These are phyloP conservation scores for Ridgeia piscesae DNA, from an alignment of 1,140 invertebrate species.

Conservation along the genomic window DNA sequence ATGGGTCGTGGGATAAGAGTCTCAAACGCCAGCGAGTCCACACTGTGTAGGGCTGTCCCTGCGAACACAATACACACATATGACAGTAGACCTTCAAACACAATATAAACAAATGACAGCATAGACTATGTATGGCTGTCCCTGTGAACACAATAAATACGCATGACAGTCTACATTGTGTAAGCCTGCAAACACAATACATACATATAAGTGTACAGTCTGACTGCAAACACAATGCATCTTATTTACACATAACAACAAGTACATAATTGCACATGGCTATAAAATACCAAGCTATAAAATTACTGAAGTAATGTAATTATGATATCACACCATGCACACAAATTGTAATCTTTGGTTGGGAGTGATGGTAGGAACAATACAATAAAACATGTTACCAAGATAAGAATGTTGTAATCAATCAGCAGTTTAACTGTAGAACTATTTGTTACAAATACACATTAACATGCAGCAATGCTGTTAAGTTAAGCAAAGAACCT, in stretches of 20 bases:
- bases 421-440: background rate
- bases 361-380: background rate
- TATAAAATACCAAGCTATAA: background rate
- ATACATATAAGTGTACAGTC: too few relatives aligned
- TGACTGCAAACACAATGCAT: too few relatives aligned
- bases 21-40: conserved; percentile 93
- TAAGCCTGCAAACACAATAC: too few relatives aligned
- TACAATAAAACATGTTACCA: background rate
- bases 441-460: too few relatives aligned
- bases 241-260: too few relatives aligned
- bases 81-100: too few relatives aligned
- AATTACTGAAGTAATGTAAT: background rate
- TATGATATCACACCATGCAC: background rate
- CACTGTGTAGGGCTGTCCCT: conserved; percentile 58
- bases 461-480: too few relatives aligned
- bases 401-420: background rate
- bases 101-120: background rate
- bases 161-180: too few relatives aligned
- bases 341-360: background rate
- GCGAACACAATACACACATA: conserved; percentile 2
- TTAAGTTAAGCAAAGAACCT: too few relatives aligned
- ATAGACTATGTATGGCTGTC: too few relatives aligned
- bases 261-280: background rate
- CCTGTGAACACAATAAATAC: conserved; percentile 12
- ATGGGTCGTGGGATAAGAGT: conserved; percentile 95